These are phyloP conservation scores for Tanypteryx hageni DNA, from an alignment of 2,888 invertebrate genomes.

Conservation along the genomic window DNA sequence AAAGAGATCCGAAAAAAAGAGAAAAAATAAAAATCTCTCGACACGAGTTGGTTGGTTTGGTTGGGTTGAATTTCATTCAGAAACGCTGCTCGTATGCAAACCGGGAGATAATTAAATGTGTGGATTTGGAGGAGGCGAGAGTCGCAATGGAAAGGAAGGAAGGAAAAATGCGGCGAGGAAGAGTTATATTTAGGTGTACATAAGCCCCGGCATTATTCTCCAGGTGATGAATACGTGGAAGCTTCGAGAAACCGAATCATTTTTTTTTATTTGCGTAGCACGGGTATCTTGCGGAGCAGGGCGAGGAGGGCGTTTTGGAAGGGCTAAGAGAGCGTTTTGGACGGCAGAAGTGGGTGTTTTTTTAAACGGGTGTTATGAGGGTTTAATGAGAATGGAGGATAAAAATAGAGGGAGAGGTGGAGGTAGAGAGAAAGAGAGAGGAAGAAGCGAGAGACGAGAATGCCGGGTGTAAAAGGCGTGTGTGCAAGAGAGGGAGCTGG, in stretches of 20 bases:
- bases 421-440: not conserved
- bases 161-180: constrained; percentile 5
- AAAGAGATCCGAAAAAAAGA: not conserved
- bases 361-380: no score
- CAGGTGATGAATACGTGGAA: constrained; percentile 4
- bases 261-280: not conserved
- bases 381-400: not conserved
- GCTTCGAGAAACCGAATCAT: not conserved
- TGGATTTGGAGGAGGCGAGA: not conserved
- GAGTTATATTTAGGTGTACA: constrained; percentile 27
- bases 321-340: not conserved
- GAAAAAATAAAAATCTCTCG: not conserved
- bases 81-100: constrained; percentile 11
- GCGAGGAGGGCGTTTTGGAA: not conserved
- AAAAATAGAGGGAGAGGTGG: not conserved
- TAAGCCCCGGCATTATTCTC: constrained; percentile 9
- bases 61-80: not conserved
- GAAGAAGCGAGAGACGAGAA: not conserved
- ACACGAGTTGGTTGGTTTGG: not conserved
- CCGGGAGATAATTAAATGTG: not conserved
- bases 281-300: not conserved
- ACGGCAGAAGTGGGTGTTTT: no score
- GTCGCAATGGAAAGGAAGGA: not conserved
- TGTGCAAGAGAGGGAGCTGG: not conserved
- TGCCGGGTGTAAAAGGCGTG: not conserved